Evolutionary conservation across 2,888 invertebrate species (phyloP).

Genomic region (Galerucella pusilla): DNA sequence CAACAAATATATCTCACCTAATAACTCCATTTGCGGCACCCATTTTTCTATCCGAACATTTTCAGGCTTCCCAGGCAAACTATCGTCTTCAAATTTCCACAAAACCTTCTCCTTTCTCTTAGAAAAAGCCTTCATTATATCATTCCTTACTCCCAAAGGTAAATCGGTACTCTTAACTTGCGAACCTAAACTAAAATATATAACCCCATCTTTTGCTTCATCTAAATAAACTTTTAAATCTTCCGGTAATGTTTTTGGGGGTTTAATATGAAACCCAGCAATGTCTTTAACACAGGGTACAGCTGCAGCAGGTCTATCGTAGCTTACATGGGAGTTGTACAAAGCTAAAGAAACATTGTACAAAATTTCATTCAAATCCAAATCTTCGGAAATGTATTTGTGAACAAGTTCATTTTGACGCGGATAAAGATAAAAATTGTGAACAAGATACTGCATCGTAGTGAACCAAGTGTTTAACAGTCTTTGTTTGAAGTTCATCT

Average conservation of each 20-base stretch:
- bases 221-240: slow-evolving; percentile 68
- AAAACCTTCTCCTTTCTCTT: slow-evolving; percentile 72
- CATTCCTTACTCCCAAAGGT: slow-evolving; percentile 63
- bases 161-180: slow-evolving; percentile 67
- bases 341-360: slow-evolving; percentile 53
- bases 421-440: slow-evolving; percentile 45
- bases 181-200: slow-evolving; percentile 72
- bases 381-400: slow-evolving; percentile 53
- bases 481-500: slow-evolving; percentile 68
- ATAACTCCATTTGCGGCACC: slow-evolving; percentile 54
- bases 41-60: slow-evolving; percentile 60
- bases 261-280: slow-evolving; percentile 66
- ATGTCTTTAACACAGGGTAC: slow-evolving; percentile 69
- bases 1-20: too few species aligned
- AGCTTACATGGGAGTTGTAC: slow-evolving; percentile 65
- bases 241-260: slow-evolving; percentile 51
- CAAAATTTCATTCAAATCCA: slow-evolving; percentile 49
- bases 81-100: slow-evolving; percentile 76
- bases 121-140: slow-evolving; percentile 69
- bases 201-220: slow-evolving; percentile 66
- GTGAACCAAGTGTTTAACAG: slow-evolving; percentile 65
- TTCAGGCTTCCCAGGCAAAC: slow-evolving; percentile 51
- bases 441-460: slow-evolving; percentile 49
- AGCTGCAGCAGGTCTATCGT: slow-evolving; percentile 65
- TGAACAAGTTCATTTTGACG: slow-evolving; percentile 50